Conservation (phyloP, 2,888 invertebrate species). For the Amphipoea lucens region DNA sequence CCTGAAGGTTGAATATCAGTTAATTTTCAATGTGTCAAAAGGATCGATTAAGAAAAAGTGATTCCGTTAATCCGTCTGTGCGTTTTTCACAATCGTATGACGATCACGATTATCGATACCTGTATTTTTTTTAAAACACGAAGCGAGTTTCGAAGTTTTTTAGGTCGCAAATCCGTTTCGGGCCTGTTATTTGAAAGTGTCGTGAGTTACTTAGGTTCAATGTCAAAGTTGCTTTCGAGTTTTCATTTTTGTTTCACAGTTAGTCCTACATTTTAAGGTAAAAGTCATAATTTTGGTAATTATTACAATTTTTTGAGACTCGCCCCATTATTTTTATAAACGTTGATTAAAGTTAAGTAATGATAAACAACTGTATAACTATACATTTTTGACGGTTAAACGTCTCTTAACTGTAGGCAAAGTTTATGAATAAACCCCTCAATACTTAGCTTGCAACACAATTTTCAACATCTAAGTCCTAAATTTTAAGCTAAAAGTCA, state of each 20-base stretch:
- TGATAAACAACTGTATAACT: too few species aligned
- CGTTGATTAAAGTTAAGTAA: too few species aligned
- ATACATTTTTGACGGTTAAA: too few species aligned
- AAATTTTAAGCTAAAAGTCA: not conserved
- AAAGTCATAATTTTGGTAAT: not conserved
- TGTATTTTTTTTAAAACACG: conserved; percentile 29
- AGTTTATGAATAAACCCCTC: too few species aligned
- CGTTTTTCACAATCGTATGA: conserved; percentile 45
- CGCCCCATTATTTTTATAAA: too few species aligned
- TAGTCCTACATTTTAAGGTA: not conserved
- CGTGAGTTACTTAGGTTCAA: not conserved
- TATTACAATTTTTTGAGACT: not conserved
- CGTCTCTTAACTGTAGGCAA: too few species aligned
- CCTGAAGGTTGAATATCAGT: conserved; percentile 28
- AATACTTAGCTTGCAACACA: too few species aligned
- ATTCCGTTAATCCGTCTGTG: conserved; percentile 44
- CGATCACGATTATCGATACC: conserved; percentile 52
- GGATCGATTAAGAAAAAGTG: conserved; percentile 9
- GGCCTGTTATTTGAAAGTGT: conserved; percentile 10
- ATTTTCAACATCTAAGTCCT: not conserved
- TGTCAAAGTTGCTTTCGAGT: not conserved
- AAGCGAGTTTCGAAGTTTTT: not conserved
- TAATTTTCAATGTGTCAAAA: conserved; percentile 25
- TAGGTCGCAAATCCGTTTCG: not conserved
- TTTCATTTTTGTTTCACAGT: conserved; percentile 5